These are phyloP conservation scores for Rhinoraja longicauda DNA, from an alignment of 2,797 vertebrate species.

Conservation along the genomic window DNA sequence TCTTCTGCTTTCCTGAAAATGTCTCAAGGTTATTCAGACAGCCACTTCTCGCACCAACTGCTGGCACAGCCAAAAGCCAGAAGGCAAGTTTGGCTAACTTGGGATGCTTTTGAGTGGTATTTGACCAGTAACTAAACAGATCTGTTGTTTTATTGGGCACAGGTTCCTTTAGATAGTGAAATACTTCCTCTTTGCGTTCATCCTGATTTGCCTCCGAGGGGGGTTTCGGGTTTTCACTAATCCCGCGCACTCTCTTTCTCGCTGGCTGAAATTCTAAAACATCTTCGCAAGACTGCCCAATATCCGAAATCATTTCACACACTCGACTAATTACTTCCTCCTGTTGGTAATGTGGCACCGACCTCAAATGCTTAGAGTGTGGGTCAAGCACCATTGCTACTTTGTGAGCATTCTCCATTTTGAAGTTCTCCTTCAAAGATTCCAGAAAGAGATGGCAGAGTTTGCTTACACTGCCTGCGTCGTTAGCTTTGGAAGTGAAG, in stretches of 20 bases:
- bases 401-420: slow-evolving; percentile 91
- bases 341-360: slow-evolving; percentile 90
- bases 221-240: slow-evolving; percentile 52
- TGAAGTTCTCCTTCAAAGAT: slow-evolving; percentile 96
- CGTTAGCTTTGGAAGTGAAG: slow-evolving; percentile 92
- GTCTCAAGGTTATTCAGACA: slow-evolving; percentile 92
- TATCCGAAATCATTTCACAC: slow-evolving; percentile 83
- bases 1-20: slow-evolving; percentile 82
- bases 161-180: slow-evolving; percentile 92
- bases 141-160: slow-evolving; percentile 85
- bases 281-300: slow-evolving; percentile 64
- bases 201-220: slow-evolving; percentile 61
- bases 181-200: slow-evolving; percentile 78
- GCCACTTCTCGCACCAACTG: slow-evolving; percentile 82
- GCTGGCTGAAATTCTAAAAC: slow-evolving; percentile 59
- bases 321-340: slow-evolving; percentile 93
- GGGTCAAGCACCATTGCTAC: slow-evolving; percentile 97
- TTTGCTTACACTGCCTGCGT: slow-evolving; percentile 84
- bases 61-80: slow-evolving; percentile 93
- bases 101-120: slow-evolving; percentile 85
- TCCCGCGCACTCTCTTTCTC: slow-evolving; percentile 57
- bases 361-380: slow-evolving; percentile 82
- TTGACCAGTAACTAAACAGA: slow-evolving; percentile 96
- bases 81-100: slow-evolving; percentile 86
- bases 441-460: slow-evolving; percentile 97